Evolutionary conservation across 2,113 vertebrate species (phyloP), one percentile per base, ranked within the genome.

Genomic region (Gavia stellata): DNA sequence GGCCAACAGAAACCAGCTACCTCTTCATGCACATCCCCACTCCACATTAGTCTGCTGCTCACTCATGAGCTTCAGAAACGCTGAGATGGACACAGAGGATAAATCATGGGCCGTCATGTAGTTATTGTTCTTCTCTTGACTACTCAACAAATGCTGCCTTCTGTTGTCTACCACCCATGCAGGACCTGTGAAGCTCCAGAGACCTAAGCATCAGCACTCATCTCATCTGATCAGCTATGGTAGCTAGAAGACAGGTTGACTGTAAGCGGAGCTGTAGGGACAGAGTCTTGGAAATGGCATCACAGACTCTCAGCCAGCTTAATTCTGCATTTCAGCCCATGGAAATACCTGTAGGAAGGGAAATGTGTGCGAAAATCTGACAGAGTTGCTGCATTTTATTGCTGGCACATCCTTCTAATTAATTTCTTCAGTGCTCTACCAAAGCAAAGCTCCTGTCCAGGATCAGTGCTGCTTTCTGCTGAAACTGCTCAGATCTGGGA

Each of bases 401-500:
- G 73, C 81, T 96, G 85, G 71, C 88, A 73, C 17, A 5, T 52
- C 29, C 29, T 92, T 86, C 67, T 96, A 86, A 94, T 94, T 91
- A 90, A 95, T 92, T 96, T 94, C 81, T 93, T 61, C 78, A 63
- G 79, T 72, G 70, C 53, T 84, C 65, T 91, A 94, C 84, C 87
- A 92, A 92, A 95, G 72, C 77, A 38, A 38, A 94, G 74, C 87
- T 85, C 44, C 71, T 82, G 70, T 25, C 74, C 62, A 52, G 81
- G 79, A 82, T 88, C 53, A 71, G 52, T 33, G 59, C 34, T 53
- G 85, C 47, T 87, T 81, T 90, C 88, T 94, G 85, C 56, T 25
- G 66, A 67, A 96, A 42, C 65, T 71, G 81, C 87, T 87, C 44
- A 71, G 87, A 31, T 31, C 38, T 82, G 81, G 78, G 88, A 72